These are phyloP conservation scores for Oreochromis grahami DNA, from an alignment of 2,797 vertebrate genomes.

Conservation along the genomic window DNA sequence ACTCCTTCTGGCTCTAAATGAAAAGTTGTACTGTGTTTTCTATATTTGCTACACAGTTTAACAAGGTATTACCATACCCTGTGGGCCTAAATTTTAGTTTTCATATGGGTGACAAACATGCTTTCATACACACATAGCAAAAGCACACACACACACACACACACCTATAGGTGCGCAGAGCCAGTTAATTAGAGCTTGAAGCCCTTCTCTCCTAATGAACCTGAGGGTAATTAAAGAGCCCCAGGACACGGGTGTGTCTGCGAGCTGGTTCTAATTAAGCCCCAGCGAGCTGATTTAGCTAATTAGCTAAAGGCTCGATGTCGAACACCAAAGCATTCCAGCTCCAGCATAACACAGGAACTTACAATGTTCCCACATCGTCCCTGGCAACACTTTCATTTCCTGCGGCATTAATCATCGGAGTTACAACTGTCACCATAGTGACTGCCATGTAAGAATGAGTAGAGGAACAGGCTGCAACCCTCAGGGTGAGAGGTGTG, in stretches of 20 bases:
- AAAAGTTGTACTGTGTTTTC: conserved; percentile 36
- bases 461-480: not conserved
- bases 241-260: conserved; percentile 71
- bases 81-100: conserved; percentile 29
- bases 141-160: not conserved
- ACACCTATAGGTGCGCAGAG: conserved; percentile 22
- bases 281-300: conserved; percentile 79
- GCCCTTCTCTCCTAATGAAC: conserved; percentile 72
- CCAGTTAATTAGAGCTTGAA: conserved; percentile 74
- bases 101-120: conserved; percentile 21
- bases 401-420: conserved; percentile 72
- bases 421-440: conserved; percentile 54
- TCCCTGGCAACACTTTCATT: conserved; percentile 72
- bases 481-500: conserved; percentile 17
- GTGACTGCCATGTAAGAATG: conserved; percentile 24
- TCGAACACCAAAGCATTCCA: conserved; percentile 69
- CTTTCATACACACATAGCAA: conserved; percentile 14
- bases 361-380: conserved; percentile 55
- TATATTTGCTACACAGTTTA: conserved; percentile 37
- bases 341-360: conserved; percentile 60
- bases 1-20: not conserved
- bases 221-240: conserved; percentile 79
- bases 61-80: conserved; percentile 49
- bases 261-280: conserved; percentile 78
- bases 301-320: conserved; percentile 75